These are phyloP conservation scores for Haliclona indistincta DNA, from an alignment of 37 sponge, comb jelly and placozoan genomes.

Conservation along the genomic window DNA sequence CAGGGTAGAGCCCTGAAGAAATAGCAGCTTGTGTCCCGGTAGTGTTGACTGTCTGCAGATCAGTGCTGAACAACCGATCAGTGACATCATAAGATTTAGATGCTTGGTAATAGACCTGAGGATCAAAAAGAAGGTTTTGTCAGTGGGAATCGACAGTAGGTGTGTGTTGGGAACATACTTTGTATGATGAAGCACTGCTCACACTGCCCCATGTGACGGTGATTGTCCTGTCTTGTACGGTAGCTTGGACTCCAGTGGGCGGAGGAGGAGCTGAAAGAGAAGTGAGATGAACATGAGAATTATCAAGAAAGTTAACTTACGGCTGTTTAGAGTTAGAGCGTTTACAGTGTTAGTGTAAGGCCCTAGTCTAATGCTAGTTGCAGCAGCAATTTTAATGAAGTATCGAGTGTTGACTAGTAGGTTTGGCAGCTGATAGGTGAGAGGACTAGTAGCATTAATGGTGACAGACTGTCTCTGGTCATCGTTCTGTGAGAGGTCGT, in stretches of 20 bases:
- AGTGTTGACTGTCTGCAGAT: not conserved
- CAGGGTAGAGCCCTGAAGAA: constrained; percentile 24
- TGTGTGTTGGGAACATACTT: too few relatives aligned
- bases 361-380: not conserved
- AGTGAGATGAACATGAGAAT: not conserved
- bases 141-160: too few relatives aligned
- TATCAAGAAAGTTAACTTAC: not conserved
- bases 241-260: constrained; percentile 21
- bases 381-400: constrained; percentile 21
- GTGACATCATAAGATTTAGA: too few relatives aligned
- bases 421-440: not conserved
- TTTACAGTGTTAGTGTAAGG: not conserved
- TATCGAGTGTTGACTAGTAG: constrained; percentile 31
- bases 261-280: constrained; percentile 25
- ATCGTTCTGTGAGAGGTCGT: too few relatives aligned
- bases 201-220: too few relatives aligned
- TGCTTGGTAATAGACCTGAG: constrained; percentile 2
- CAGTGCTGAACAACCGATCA: too few relatives aligned
- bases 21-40: not conserved
- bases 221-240: too few relatives aligned
- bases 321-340: not conserved
- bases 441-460: not conserved
- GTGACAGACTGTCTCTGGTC: too few relatives aligned
- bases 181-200: too few relatives aligned
- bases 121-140: too few relatives aligned